Conservation (phyloP, 2,113 vertebrate genomes). For the Malurus cyaneus region DNA sequence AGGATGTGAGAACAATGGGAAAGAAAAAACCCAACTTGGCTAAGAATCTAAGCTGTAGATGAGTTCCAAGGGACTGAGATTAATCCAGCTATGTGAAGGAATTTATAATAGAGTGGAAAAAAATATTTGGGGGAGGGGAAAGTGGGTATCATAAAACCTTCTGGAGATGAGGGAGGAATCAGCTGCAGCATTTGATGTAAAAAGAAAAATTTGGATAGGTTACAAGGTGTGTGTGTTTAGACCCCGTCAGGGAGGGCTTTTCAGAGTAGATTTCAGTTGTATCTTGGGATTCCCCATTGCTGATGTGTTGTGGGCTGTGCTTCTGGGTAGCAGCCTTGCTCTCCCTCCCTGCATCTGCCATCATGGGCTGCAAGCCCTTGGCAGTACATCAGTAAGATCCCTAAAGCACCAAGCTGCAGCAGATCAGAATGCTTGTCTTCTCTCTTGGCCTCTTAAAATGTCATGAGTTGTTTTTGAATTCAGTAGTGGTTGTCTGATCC, state of each 20-base stretch:
- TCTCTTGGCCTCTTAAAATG: neutral
- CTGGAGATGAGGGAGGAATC: neutral
- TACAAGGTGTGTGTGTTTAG: neutral
- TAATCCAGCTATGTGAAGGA: neutral
- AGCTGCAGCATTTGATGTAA: neutral
- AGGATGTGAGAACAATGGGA: neutral
- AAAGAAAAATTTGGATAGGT: neutral
- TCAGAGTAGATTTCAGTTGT: neutral
- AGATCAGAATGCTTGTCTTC: neutral
- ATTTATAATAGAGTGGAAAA: neutral
- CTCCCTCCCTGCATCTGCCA: neutral
- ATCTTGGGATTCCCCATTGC: neutral
- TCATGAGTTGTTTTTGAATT: neutral
- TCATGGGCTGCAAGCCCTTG: neutral
- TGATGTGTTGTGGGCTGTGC: no score
- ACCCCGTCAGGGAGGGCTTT: neutral
- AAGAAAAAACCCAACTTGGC: neutral
- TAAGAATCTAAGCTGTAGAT: neutral
- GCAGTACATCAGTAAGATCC: neutral
- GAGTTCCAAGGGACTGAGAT: neutral
- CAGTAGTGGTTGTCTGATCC: neutral
- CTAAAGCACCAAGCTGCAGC: neutral
- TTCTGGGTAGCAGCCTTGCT: neutral
- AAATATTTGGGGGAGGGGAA: accelerated
- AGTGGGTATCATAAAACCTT: neutral